phyloP scores from a whole-genome alignment of 2,797 vertebrate species.

The Poeciliopsis paucimaculata region DNA sequence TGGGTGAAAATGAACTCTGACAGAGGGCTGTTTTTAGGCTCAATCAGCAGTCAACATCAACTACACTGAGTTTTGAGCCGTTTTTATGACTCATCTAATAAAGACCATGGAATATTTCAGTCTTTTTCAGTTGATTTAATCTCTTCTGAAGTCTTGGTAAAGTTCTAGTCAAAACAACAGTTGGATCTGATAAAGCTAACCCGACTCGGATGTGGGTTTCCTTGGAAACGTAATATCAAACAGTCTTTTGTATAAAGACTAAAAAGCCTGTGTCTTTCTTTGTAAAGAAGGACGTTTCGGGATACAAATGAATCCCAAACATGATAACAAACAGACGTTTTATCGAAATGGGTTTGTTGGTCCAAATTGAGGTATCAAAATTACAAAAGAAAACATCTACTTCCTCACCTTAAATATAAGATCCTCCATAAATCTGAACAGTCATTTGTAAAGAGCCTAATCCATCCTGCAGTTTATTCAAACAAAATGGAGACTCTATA shows the following conservation, averaged over 20 bases:
- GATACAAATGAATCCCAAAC: background rate
- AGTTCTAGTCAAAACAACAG: slow-evolving; percentile 54
- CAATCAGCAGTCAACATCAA: background rate
- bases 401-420: slow-evolving; percentile 2
- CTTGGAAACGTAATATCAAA: slow-evolving; percentile 55
- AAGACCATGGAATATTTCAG: background rate
- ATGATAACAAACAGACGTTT: background rate
- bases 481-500: background rate
- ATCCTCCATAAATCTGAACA: slow-evolving; percentile 1
- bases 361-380: background rate
- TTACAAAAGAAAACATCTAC: background rate
- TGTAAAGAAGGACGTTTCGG: background rate
- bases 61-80: background rate
- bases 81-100: slow-evolving; percentile 8
- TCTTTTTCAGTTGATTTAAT: slow-evolving; percentile 7
- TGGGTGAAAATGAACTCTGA: background rate
- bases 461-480: background rate
- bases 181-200: slow-evolving; percentile 46
- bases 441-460: background rate
- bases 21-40: slow-evolving; percentile 1
- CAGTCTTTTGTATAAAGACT: slow-evolving; percentile 53
- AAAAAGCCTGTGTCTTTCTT: background rate
- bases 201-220: slow-evolving; percentile 40
- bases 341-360: background rate
- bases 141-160: slow-evolving; percentile 34